Percentiles rank a stretch among this genome's conserved stretches.
Evolutionary conservation across 2,797 vertebrate genomes (phyloP).

Genomic region (Ammospiza maritima): DNA sequence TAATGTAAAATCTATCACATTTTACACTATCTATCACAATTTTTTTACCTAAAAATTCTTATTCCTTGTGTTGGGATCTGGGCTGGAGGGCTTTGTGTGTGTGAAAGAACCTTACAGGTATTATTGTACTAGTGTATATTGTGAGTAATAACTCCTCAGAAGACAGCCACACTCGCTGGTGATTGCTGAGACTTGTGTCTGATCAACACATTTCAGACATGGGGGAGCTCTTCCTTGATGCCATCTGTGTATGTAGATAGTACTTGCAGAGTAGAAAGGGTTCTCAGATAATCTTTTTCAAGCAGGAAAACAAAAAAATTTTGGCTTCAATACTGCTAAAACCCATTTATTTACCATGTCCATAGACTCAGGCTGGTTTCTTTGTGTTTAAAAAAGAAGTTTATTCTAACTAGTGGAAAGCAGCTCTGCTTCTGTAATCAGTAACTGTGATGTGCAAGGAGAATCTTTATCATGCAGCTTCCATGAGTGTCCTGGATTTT

Average conservation of each 20-base stretch:
- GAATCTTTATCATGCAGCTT: not conserved
- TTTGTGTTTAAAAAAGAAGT: not conserved
- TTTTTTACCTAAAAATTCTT: not conserved
- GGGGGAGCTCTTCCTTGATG: not conserved
- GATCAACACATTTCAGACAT: not conserved
- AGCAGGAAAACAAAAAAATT: not conserved
- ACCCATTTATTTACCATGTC: not conserved
- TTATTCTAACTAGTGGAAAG: not conserved
- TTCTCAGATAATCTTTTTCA: not conserved
- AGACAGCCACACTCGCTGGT: not conserved
- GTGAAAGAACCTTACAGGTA: not conserved
- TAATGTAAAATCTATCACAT: not conserved
- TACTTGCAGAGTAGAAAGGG: not conserved
- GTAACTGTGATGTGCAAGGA: not conserved
- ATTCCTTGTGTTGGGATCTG: not conserved
- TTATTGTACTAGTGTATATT: not conserved
- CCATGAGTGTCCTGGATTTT: slow-evolving; percentile 25
- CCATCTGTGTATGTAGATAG: not conserved
- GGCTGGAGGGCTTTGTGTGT: not conserved
- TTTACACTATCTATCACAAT: too few species aligned
- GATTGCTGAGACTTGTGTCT: not conserved
- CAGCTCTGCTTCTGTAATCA: not conserved
- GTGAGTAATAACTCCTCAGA: not conserved
- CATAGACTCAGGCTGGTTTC: not conserved
- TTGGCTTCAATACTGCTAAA: not conserved